Base-by-base conservation (phyloP, 2,113 vertebrate genomes). In the Nycticryphes semicollaris region DNA sequence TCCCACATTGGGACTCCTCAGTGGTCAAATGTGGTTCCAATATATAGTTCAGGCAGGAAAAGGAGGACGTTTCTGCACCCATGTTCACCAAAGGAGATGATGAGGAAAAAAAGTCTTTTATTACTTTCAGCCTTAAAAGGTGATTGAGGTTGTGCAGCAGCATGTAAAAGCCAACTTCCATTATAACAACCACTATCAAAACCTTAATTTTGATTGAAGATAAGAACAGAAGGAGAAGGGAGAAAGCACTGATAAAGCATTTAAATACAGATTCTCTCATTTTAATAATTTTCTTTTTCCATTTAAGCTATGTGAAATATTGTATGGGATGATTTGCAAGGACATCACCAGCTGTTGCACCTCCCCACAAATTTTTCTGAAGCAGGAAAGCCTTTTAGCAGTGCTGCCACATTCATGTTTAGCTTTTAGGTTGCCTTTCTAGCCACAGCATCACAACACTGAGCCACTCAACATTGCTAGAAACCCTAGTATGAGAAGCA, bases 111-210 rank as follows among this genome's bases (percentile, higher is more conserved):
- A 10, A 3, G 5, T 45, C 5, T 76, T 91, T 67, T 33, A 43
- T 43, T 72, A 45, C 11, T 31, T 92, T 12, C 15, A 87, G 19
- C 21, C 69, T 39, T 74, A 69, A 81, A 81, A 84, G 6, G 0
- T 27, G 43, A 57, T 53, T 4, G 60, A 31, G 0, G 0, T 70
- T 39, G 12, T 25, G 19, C 5, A 9, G 20, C 31, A 81, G 41
- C 62, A 35, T 33, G 62, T 14, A 69, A 86, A 69, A 9, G 28
- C 7, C 33, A 73, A n/a, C 6, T 84, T 79, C 5, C 7, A 18
- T 68, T 84, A 17, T 22, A 68, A 64, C 3, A 69, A 41, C 21
- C 7, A 14, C 39, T 74, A 41, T 47, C 2, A 28, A 64, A 94
- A 33, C 4, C 8, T 59, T 41, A 64, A 35, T 80, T 88, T 80